Percentiles rank a stretch among this genome's conserved stretches.
These are phyloP conservation scores for Odontamblyopus rebecca DNA, from an alignment of 2,797 vertebrate species.

Conservation along the genomic window DNA sequence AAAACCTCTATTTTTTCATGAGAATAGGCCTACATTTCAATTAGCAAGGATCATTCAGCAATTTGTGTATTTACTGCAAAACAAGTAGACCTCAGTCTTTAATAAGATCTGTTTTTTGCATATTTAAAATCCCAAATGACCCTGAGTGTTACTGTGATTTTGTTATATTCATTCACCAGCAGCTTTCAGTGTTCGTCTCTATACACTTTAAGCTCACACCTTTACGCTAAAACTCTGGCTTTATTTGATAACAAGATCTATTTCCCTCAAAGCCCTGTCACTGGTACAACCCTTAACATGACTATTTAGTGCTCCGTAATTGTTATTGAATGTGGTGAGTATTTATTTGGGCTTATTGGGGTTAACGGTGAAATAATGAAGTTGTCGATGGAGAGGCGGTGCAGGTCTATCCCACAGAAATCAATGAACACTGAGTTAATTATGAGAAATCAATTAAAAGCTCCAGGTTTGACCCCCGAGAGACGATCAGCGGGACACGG, in stretches of 20 bases:
- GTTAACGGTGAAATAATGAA: slow-evolving; percentile 77
- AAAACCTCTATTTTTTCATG: too few relatives aligned
- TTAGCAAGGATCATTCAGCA: too few relatives aligned
- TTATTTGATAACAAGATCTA: neutral
- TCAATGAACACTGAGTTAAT: slow-evolving; percentile 80
- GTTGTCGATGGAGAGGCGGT: slow-evolving; percentile 49
- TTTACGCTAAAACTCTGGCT: too few relatives aligned
- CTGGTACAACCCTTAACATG: neutral
- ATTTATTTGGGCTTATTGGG: slow-evolving; percentile 71
- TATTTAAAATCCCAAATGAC: too few relatives aligned
- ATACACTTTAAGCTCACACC: too few relatives aligned
- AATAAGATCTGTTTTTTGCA: too few relatives aligned
- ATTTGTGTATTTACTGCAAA: too few relatives aligned
- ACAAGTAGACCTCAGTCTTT: too few relatives aligned
- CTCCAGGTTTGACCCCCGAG: slow-evolving; percentile 18
- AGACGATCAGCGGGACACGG: neutral
- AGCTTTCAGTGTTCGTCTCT: too few relatives aligned
- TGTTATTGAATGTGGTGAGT: slow-evolving; percentile 64
- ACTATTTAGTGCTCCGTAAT: slow-evolving; percentile 52
- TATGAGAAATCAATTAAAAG: slow-evolving; percentile 81
- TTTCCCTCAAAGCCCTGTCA: neutral
- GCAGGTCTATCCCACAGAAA: slow-evolving; percentile 52
- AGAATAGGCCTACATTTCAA: too few relatives aligned
- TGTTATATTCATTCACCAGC: too few relatives aligned
- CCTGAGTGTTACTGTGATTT: too few relatives aligned